Conservation (phyloP, 2,888 invertebrate genomes). For the Euzophera pinguis region DNA sequence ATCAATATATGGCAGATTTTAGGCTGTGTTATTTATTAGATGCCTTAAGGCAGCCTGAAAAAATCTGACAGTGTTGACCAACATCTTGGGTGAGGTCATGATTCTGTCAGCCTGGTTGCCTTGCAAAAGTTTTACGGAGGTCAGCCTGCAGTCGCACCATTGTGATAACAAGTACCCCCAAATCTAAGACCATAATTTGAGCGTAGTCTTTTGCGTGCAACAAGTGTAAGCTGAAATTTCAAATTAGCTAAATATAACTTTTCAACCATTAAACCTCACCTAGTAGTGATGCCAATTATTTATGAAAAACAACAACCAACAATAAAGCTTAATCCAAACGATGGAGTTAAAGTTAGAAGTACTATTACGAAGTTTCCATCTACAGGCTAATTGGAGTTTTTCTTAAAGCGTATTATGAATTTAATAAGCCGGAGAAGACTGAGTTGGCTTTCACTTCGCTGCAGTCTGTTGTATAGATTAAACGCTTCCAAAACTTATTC, state of each 20-base stretch:
- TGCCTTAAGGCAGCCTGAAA: no score
- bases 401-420: slow-evolving; percentile 36
- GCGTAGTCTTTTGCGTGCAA: no score
- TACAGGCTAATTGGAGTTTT: slow-evolving; percentile 42
- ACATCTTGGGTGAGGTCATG: no score
- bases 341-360: slow-evolving; percentile 23
- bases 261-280: not conserved
- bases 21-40: no score
- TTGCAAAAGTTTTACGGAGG: no score
- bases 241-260: not conserved
- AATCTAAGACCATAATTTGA: no score
- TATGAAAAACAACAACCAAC: slow-evolving; percentile 1
- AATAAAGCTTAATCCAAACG: not conserved
- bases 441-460: slow-evolving; percentile 33
- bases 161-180: no score
- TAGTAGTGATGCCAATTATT: not conserved
- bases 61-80: no score
- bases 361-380: slow-evolving; percentile 28
- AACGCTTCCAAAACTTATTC: slow-evolving; percentile 36
- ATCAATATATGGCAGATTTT: no score
- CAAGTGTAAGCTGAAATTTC: no score
- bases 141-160: no score
- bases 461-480: slow-evolving; percentile 35
- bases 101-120: no score
- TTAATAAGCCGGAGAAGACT: slow-evolving; percentile 36